Evolutionary conservation across 2,113 vertebrate species (phyloP).

Genomic region (Tyto alba): DNA sequence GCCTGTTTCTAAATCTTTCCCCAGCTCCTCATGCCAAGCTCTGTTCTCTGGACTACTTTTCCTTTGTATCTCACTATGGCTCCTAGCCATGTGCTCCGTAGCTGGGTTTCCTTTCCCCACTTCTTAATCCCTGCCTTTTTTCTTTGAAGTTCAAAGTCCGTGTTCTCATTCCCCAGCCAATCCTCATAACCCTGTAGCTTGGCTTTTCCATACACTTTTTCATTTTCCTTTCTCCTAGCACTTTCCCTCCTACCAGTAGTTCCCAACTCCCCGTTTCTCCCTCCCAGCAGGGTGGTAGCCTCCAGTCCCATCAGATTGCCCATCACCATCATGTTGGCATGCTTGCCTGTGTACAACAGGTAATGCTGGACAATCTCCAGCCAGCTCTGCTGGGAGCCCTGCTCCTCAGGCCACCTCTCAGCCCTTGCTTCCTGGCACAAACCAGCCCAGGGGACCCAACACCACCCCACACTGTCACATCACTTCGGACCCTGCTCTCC

Average conservation of each 20-base stretch:
- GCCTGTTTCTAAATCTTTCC: constrained; percentile 45
- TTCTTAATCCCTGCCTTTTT: background rate
- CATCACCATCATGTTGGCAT: background rate
- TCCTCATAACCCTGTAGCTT: background rate
- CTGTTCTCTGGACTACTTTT: background rate
- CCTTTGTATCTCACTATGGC: background rate
- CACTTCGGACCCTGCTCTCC: background rate
- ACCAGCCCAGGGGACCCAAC: background rate
- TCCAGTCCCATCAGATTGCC: background rate
- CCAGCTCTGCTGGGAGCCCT: background rate
- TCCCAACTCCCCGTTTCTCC: background rate
- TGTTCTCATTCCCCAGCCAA: background rate
- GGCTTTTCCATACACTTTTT: background rate
- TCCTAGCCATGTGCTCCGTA: background rate
- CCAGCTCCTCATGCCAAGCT: background rate
- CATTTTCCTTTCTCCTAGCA: background rate
- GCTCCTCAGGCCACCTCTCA: background rate
- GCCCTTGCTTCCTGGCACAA: background rate
- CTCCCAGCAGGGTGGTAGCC: background rate
- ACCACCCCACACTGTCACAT: background rate
- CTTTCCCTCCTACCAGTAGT: background rate
- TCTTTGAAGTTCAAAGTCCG: background rate
- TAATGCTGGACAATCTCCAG: background rate
- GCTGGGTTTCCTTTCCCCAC: background rate
- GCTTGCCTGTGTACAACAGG: background rate